Evolutionary conservation across 2,888 invertebrate genomes (phyloP).

Genomic region (Apotomis capreana): DNA sequence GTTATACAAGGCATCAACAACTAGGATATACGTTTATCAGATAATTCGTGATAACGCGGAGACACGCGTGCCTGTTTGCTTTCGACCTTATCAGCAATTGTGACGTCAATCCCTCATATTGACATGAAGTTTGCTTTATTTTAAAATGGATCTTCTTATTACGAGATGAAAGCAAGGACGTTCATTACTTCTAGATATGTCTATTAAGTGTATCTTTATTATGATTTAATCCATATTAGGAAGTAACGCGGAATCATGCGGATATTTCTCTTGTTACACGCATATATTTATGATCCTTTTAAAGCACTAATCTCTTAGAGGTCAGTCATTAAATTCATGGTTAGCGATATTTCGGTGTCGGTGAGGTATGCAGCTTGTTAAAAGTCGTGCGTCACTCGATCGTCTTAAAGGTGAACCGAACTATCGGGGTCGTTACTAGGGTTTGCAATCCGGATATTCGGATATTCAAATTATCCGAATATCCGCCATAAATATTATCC

Average conservation of each 20-base stretch:
- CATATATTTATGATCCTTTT: background rate
- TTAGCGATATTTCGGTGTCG: slow-evolving; percentile 13
- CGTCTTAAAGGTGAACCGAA: slow-evolving; percentile 34
- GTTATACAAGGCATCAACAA: slow-evolving; percentile 12
- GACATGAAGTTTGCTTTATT: slow-evolving; percentile 51
- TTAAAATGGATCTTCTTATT: slow-evolving; percentile 24
- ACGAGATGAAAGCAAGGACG: slow-evolving; percentile 14
- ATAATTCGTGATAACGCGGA: slow-evolving; percentile 61
- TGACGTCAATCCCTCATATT: slow-evolving; percentile 68
- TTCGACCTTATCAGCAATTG: slow-evolving; percentile 56
- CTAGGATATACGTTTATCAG: slow-evolving; percentile 49
- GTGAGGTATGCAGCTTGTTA: slow-evolving; percentile 26
- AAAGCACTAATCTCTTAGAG: background rate
- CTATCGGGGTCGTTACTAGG: slow-evolving; percentile 34
- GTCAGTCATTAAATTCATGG: slow-evolving; percentile 10
- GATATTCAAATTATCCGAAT: too few species aligned
- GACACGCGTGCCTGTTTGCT: slow-evolving; percentile 64
- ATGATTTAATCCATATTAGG: too few species aligned
- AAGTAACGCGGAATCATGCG: too few species aligned
- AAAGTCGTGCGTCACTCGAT: slow-evolving; percentile 35
- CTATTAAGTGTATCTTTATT: too few species aligned
- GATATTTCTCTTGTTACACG: background rate
- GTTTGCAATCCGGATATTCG: too few species aligned
- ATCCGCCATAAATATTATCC: too few species aligned
- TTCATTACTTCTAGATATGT: slow-evolving; percentile 9